A percentile compares a stretch with the other conserved stretches of the same genome.
phyloP scores from a whole-genome alignment of 2,888 invertebrate genomes.

The Resseliella maxima region DNA sequence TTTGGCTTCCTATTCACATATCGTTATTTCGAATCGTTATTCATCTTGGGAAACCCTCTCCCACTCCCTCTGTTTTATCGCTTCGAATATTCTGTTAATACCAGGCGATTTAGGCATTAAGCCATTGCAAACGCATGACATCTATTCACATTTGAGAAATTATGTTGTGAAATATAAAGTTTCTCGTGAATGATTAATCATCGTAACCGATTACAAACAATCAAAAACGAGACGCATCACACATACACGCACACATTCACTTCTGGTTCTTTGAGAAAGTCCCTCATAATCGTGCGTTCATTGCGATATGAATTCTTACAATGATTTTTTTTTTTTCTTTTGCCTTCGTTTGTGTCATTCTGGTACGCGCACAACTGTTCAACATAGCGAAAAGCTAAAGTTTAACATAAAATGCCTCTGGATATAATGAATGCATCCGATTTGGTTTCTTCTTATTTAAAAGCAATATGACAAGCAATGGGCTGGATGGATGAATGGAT shows the following conservation, averaged over 20 bases:
- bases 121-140: slow-evolving; percentile 18
- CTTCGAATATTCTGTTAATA: background rate
- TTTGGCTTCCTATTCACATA: background rate
- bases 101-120: slow-evolving; percentile 39
- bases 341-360: background rate
- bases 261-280: no score
- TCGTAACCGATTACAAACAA: slow-evolving; percentile 36
- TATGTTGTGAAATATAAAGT: slow-evolving; percentile 40
- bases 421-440: slow-evolving; percentile 41
- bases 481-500: background rate
- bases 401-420: slow-evolving; percentile 14
- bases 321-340: no score
- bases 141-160: slow-evolving; percentile 51
- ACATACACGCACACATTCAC: background rate
- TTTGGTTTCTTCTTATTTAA: no score
- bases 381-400: background rate
- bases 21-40: background rate
- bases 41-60: background rate
- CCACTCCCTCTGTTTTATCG: no score
- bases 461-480: background rate
- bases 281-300: background rate
- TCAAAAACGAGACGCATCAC: background rate
- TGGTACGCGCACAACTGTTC: background rate
- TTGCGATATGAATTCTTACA: slow-evolving; percentile 21
- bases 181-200: slow-evolving; percentile 39